Conservation (phyloP, 2,797 vertebrate genomes). For the Pyrrhura leucotis region DNA sequence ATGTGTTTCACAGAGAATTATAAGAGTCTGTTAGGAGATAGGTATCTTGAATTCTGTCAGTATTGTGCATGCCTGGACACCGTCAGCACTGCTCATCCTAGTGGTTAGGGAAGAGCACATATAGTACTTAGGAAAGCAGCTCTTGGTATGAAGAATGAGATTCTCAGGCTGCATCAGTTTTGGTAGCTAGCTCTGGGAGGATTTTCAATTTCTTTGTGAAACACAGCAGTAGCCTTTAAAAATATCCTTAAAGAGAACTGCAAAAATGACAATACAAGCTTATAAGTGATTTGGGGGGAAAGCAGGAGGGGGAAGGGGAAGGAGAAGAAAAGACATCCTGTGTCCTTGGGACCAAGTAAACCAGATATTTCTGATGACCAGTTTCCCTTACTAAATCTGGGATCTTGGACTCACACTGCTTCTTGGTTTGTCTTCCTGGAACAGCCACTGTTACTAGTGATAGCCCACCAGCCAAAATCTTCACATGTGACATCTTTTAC, state of each 20-base stretch:
- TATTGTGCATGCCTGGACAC: background rate
- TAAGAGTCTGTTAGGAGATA: background rate
- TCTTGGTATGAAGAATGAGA: background rate
- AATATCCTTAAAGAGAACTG: background rate
- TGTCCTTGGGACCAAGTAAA: background rate
- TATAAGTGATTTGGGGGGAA: background rate
- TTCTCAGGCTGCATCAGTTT: background rate
- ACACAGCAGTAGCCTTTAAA: background rate
- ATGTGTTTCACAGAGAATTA: background rate
- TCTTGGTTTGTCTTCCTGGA: background rate
- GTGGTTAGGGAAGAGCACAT: background rate
- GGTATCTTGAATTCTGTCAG: background rate
- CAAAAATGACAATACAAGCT: background rate
- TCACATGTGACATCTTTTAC: background rate
- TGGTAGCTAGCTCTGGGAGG: background rate
- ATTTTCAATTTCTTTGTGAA: conserved; percentile 13
- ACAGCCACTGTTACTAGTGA: background rate
- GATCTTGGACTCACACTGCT: background rate
- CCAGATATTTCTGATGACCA: background rate
- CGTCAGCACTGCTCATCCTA: background rate
- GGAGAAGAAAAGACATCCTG: background rate
- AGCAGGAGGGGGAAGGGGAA: background rate
- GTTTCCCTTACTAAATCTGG: background rate
- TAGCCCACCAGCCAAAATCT: background rate
- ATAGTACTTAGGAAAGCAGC: background rate